These are phyloP conservation scores for Elephantulus edwardii DNA, from an alignment of 2,113 vertebrate genomes.

Conservation along the genomic window DNA sequence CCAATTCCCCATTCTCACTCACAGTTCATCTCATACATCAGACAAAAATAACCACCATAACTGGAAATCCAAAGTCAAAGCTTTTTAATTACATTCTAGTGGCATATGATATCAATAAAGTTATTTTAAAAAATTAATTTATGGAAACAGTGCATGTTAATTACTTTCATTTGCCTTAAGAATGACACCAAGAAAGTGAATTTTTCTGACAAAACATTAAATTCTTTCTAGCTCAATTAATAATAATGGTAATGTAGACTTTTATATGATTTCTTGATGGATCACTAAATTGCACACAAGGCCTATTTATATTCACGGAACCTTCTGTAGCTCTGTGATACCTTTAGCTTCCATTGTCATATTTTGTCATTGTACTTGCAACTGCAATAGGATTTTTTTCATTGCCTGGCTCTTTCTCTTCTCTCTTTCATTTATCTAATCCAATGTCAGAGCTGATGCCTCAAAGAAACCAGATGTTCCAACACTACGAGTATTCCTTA, in stretches of 20 bases:
- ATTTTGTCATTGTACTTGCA: neutral
- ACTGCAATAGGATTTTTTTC: neutral
- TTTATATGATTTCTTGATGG: neutral
- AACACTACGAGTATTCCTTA: too few relatives aligned
- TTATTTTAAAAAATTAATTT: slow-evolving; percentile 32
- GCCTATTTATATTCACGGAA: neutral
- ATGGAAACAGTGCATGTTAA: neutral
- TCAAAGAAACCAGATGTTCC: neutral
- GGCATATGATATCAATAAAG: neutral
- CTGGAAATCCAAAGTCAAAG: neutral
- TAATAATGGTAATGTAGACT: neutral
- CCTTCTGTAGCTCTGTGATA: neutral
- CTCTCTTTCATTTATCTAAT: neutral
- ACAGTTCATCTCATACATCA: neutral
- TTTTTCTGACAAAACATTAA: neutral
- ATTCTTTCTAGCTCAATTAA: neutral
- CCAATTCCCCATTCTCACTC: neutral
- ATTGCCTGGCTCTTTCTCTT: neutral
- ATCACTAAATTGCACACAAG: neutral
- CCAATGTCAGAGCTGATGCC: neutral
- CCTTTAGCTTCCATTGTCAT: neutral
- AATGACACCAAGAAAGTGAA: neutral
- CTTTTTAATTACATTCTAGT: slow-evolving; percentile 34
- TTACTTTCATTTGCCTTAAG: neutral
- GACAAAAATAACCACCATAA: neutral